Percentiles rank a stretch among this genome's conserved stretches.
phyloP scores from a whole-genome alignment of 2,888 invertebrate species.

The Idaea dimidiata region DNA sequence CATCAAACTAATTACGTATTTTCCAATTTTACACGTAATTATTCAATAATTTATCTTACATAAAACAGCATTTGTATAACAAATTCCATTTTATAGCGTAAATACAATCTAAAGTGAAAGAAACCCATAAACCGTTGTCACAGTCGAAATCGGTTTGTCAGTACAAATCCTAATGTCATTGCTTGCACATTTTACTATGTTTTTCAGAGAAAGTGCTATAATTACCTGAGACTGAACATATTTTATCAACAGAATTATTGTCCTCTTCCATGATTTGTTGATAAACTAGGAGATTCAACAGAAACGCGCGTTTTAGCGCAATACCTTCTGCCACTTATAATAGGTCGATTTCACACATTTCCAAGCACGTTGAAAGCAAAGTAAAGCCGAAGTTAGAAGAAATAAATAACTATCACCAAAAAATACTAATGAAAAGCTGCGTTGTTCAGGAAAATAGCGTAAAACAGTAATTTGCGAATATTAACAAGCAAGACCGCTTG shows the following conservation, averaged over 20 bases:
- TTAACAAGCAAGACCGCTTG: slow-evolving; percentile 56
- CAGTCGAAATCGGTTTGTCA: background rate
- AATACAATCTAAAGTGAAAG: background rate
- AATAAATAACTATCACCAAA: slow-evolving; percentile 3
- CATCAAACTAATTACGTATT: background rate
- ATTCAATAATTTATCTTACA: background rate
- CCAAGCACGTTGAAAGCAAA: slow-evolving; percentile 28
- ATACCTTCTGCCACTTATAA: slow-evolving; percentile 64
- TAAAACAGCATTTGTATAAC: background rate
- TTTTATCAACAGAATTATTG: slow-evolving; percentile 38
- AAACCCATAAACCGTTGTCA: background rate
- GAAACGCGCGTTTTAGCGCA: slow-evolving; percentile 62
- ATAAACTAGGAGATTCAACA: slow-evolving; percentile 35
- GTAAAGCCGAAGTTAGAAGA: slow-evolving; percentile 8
- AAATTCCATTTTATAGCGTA: background rate
- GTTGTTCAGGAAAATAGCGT: slow-evolving; percentile 20
- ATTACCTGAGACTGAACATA: slow-evolving; percentile 46
- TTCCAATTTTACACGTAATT: background rate
- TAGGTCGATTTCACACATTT: slow-evolving; percentile 48
- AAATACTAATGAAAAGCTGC: slow-evolving; percentile 9
- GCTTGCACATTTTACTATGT: slow-evolving; percentile 17
- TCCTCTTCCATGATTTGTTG: slow-evolving; percentile 53
- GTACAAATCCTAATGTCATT: background rate
- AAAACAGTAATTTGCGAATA: slow-evolving; percentile 32
- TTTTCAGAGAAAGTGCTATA: slow-evolving; percentile 29